Conservation (phyloP, 2,113 vertebrate species). For the Verasper variegatus region DNA sequence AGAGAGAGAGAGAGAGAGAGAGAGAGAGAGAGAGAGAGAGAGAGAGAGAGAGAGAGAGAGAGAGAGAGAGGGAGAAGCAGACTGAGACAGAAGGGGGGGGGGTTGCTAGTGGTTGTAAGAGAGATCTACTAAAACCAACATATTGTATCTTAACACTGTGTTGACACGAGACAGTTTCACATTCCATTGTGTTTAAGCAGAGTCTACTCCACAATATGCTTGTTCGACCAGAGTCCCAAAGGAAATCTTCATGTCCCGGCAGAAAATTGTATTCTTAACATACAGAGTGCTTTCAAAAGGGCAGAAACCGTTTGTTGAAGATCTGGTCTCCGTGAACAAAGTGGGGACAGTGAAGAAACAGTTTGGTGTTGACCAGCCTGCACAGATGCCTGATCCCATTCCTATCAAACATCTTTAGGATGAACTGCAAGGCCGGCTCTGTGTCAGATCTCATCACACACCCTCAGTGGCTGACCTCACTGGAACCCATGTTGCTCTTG, state of each 20-base stretch:
- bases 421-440: background rate
- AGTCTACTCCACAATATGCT: background rate
- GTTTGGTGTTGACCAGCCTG: background rate
- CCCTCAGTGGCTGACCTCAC: no score
- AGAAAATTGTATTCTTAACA: no score
- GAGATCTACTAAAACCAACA: background rate
- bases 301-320: no score
- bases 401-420: background rate
- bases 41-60: background rate
- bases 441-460: no score
- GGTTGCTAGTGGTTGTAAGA: constrained; percentile 1
- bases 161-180: background rate
- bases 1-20: background rate
- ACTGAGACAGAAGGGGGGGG: background rate
- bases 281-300: no score
- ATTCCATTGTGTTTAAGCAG: constrained; percentile 6
- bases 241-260: no score
- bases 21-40: background rate
- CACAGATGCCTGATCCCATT: background rate
- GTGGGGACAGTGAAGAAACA: background rate
- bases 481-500: no score
- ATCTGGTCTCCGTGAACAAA: background rate
- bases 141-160: background rate
- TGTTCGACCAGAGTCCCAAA: background rate
- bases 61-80: background rate